These are phyloP conservation scores for Drepanosiphum platanoidis DNA, from an alignment of 2,888 invertebrate species.

Conservation along the genomic window DNA sequence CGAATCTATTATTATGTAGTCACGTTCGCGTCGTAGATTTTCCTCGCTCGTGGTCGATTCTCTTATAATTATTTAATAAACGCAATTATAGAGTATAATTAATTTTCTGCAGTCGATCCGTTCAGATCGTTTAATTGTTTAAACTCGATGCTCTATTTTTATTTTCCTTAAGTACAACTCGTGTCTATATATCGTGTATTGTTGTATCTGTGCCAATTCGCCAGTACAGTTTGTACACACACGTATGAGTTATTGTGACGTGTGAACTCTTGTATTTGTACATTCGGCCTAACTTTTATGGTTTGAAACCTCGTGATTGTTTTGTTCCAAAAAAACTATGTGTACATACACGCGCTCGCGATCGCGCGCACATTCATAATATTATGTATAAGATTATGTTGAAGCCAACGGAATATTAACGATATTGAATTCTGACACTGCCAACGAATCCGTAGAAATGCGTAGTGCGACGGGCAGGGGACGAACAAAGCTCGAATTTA, in stretches of 20 bases:
- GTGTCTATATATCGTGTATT: neutral
- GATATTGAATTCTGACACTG: slow-evolving; percentile 36
- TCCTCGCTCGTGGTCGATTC: too few species aligned
- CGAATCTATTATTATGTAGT: too few species aligned
- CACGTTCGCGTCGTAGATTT: too few species aligned
- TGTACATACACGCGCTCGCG: neutral
- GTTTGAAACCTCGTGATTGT: slow-evolving; percentile 38
- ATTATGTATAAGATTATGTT: slow-evolving; percentile 30
- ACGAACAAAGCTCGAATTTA: neutral
- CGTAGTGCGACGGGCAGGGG: neutral
- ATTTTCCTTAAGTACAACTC: neutral
- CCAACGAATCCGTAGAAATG: slow-evolving; percentile 38
- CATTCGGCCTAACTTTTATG: slow-evolving; percentile 22
- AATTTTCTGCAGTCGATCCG: neutral
- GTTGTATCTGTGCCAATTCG: neutral
- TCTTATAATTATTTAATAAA: neutral
- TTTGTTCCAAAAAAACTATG: slow-evolving; percentile 2
- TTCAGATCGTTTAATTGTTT: neutral
- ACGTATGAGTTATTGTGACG: neutral
- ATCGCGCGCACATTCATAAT: neutral
- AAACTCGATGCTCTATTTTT: neutral
- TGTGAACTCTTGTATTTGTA: slow-evolving; percentile 10
- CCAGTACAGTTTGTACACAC: neutral
- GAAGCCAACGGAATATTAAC: slow-evolving; percentile 44
- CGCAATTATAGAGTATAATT: neutral